These are phyloP conservation scores for Palythoa caribaeorum DNA, from an alignment of 92 coral and sea anemone species.

Conservation along the genomic window DNA sequence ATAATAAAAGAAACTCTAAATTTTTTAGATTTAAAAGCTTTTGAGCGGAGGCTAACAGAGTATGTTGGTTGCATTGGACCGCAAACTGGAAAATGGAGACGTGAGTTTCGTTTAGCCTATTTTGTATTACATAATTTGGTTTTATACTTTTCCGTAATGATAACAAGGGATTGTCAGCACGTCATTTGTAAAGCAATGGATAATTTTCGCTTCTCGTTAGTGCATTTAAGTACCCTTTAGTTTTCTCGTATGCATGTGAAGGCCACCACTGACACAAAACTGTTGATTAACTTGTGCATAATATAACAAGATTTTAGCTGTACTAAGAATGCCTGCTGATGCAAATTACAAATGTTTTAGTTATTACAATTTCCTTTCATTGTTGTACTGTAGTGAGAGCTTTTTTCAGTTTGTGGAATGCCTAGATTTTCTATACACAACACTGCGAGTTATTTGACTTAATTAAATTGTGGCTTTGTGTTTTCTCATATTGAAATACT, in stretches of 20 bases:
- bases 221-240: background rate
- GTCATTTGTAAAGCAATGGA: background rate
- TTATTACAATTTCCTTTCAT: no score
- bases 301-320: no score
- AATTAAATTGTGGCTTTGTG: no score
- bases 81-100: constrained; percentile 91
- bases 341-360: no score
- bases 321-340: no score
- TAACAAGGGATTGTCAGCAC: background rate
- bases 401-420: no score
- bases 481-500: no score
- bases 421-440: no score
- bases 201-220: background rate
- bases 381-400: no score
- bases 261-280: no score
- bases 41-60: constrained; percentile 95
- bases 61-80: constrained; percentile 85
- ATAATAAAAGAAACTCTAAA: background rate
- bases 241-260: background rate
- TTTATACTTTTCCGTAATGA: background rate
- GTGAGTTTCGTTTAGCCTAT: constrained; percentile 60
- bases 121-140: background rate
- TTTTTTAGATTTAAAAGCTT: constrained; percentile 90
- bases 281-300: no score
- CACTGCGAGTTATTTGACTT: no score